These are phyloP conservation scores for Xiphophorus couchianus DNA, from an alignment of 2,113 vertebrate genomes.

Conservation along the genomic window DNA sequence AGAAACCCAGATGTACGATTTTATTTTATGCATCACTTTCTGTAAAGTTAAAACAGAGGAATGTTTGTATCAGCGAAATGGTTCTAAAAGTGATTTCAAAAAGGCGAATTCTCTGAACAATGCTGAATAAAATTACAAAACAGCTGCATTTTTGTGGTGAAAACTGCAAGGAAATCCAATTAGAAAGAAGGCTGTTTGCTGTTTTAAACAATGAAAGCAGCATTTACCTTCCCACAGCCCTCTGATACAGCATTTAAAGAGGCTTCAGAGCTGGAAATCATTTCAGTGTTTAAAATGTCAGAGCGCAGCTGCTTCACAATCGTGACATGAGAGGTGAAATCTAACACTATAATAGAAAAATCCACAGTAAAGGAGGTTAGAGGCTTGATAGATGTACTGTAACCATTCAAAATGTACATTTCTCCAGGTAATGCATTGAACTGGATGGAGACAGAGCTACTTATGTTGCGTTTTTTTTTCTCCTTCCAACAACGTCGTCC, in stretches of 20 bases:
- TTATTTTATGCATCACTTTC: neutral
- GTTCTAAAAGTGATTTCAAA: constrained; percentile 6
- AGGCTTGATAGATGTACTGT: constrained; percentile 37
- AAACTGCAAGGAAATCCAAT: constrained; percentile 35
- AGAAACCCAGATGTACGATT: constrained; percentile 2
- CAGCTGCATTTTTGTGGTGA: constrained; percentile 14
- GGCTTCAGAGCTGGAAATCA: constrained; percentile 28
- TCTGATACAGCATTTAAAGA: constrained; percentile 17
- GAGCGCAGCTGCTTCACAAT: constrained; percentile 29
- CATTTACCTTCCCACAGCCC: constrained; percentile 23
- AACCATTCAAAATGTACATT: constrained; percentile 20
- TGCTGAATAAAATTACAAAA: constrained; percentile 20
- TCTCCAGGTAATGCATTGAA: constrained; percentile 34
- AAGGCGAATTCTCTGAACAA: constrained; percentile 15
- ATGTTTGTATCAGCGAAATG: neutral
- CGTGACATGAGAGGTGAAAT: constrained; percentile 46
- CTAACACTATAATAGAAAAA: constrained; percentile 34
- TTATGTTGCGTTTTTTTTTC: constrained; percentile 28
- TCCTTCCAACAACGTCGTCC: constrained; percentile 20
- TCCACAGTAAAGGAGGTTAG: constrained; percentile 17
- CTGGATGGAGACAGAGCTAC: constrained; percentile 18
- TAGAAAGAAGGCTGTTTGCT: constrained; percentile 18
- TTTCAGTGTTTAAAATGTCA: constrained; percentile 48
- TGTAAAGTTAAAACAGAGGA: constrained; percentile 2
- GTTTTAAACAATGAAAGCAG: constrained; percentile 11